phyloP scores from a whole-genome alignment of 2,888 invertebrate species.

The Eretmocerus hayati region DNA sequence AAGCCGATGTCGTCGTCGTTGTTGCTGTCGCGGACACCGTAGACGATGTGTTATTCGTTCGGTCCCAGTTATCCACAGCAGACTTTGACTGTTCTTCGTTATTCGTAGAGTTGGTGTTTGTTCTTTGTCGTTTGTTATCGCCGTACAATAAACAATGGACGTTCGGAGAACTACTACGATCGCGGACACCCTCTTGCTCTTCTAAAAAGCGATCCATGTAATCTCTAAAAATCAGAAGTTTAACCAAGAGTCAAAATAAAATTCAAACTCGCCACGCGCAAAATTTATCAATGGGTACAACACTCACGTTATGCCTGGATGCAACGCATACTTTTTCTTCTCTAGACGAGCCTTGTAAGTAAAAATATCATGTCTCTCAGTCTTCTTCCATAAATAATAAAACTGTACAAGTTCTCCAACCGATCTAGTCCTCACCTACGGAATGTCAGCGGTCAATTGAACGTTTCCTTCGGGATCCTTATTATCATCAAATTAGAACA shows the following conservation, averaged over 20 bases:
- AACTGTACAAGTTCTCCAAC: conserved; percentile 97
- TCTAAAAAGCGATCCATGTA: conserved; percentile 90
- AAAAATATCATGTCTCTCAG: conserved; percentile 89
- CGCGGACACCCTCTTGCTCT: conserved; percentile 67
- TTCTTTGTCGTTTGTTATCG: conserved; percentile 41
- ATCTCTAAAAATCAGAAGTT: conserved; percentile 50
- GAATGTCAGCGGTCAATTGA: too few species aligned
- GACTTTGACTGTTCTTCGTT: conserved; percentile 10
- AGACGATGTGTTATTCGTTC: conserved; percentile 23
- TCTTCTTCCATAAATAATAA: conserved; percentile 97
- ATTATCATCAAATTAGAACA: too few species aligned
- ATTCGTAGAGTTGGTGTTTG: conserved; percentile 21
- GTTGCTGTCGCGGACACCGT: conserved; percentile 10
- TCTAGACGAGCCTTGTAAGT: conserved; percentile 83
- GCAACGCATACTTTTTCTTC: conserved; percentile 86
- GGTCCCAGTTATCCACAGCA: conserved; percentile 37
- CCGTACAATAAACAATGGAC: conserved; percentile 48
- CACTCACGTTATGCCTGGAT: conserved; percentile 78
- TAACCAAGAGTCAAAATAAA: not conserved
- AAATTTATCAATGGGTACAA: conserved; percentile 25
- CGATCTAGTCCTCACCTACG: conserved; percentile 79
- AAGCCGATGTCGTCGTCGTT: conserved; percentile 15
- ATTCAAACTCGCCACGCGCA: not conserved
- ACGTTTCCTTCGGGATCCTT: too few species aligned
- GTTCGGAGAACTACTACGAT: conserved; percentile 67